phyloP scores from a whole-genome alignment of 92 coral and sea anemone genomes.

The Plumapathes pennacea region DNA sequence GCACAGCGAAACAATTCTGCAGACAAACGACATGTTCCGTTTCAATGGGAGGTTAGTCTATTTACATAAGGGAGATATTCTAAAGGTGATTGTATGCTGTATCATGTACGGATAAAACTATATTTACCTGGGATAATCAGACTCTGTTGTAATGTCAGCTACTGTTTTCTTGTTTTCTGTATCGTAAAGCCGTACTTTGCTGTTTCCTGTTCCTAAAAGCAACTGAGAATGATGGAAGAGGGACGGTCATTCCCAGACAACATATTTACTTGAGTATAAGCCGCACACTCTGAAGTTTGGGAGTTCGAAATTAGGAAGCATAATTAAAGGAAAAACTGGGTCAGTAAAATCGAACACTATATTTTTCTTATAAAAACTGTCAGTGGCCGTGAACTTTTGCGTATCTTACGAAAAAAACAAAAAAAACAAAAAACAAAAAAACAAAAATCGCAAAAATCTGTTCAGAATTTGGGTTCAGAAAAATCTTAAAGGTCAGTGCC shows the following conservation, averaged over 20 bases:
- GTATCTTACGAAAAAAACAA: not conserved
- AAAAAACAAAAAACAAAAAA: not conserved
- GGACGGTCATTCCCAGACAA: too few relatives aligned
- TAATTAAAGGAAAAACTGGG: too few relatives aligned
- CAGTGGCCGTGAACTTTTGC: not conserved
- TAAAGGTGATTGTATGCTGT: too few relatives aligned
- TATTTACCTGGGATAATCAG: constrained; percentile 80
- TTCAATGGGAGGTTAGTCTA: not conserved
- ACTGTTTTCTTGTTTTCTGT: constrained; percentile 87
- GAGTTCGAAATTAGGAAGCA: too few relatives aligned
- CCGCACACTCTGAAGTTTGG: too few relatives aligned
- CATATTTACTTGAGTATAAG: too few relatives aligned
- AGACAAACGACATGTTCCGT: not conserved
- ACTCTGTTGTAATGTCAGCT: constrained; percentile 79
- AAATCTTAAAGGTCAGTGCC: not conserved
- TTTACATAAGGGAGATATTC: constrained; percentile 2
- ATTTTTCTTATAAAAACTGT: too few relatives aligned
- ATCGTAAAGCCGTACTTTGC: constrained; percentile 86
- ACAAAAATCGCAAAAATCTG: not conserved
- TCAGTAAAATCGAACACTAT: too few relatives aligned
- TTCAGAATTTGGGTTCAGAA: not conserved
- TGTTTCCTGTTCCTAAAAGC: constrained; percentile 83
- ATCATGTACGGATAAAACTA: not conserved
- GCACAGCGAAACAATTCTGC: constrained; percentile 86
- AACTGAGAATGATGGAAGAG: constrained; percentile 43